phyloP scores from a whole-genome alignment of 2,888 invertebrate species.

The Polietes domitor region DNA sequence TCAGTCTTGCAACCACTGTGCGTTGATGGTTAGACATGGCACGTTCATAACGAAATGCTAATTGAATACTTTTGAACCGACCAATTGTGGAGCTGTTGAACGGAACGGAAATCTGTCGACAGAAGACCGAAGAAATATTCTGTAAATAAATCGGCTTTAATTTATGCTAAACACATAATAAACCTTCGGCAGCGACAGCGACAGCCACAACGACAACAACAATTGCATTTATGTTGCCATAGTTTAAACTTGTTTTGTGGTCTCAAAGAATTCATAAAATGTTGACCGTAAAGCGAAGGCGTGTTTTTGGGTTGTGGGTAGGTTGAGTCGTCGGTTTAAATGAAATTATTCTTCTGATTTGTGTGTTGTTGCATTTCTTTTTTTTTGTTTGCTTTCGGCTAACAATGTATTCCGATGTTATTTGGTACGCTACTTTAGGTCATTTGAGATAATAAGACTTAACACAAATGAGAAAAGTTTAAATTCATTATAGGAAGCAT shows the following conservation, averaged over 20 bases:
- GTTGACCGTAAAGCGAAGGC: conserved; percentile 16
- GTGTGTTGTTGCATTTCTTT: conserved; percentile 3
- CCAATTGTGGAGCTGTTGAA: conserved; percentile 5
- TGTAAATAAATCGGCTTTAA: conserved; percentile 50
- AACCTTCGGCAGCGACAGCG: neutral
- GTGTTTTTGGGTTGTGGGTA: conserved; percentile 1
- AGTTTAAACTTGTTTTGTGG: neutral
- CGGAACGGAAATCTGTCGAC: neutral
- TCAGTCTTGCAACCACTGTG: neutral
- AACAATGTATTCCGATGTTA: no score
- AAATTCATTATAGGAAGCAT: no score
- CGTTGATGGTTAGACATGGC: conserved; percentile 40
- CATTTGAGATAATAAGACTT: no score
- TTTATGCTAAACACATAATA: conserved; percentile 59
- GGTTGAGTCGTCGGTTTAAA: neutral
- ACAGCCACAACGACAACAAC: neutral
- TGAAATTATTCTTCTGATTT: neutral
- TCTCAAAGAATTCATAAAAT: conserved; percentile 12
- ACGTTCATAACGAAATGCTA: conserved; percentile 58
- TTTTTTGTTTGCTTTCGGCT: neutral
- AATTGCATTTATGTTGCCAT: neutral
- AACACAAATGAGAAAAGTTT: no score
- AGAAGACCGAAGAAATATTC: conserved; percentile 44
- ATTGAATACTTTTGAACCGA: conserved; percentile 46
- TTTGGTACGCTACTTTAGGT: no score